Base-by-base conservation (phyloP, 2,888 invertebrate species). In the Amphipyra tragopoginis region DNA sequence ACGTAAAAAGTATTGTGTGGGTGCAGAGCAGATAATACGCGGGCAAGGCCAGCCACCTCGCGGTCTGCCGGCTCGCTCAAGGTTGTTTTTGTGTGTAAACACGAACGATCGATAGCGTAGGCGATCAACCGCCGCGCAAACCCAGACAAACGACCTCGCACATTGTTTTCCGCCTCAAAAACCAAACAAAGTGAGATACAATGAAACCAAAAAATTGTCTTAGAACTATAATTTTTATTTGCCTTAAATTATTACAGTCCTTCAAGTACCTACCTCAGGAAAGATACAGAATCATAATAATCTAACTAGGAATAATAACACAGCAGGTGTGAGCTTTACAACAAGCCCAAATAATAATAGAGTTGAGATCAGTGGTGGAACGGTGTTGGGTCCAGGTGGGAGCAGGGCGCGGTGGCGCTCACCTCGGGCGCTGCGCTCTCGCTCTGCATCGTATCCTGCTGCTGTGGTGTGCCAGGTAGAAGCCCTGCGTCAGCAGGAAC, bases 11-110 rank as follows among this genome's bases (percentile, higher is more conserved):
- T 62, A 61, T 68, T 64, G 66, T 59, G 62, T 59, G 69, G 74
- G 79, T 84, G 52, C 49, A 58, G 26, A 36, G 83, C 80, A 80
- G 81, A 80, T 78, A 66, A 81, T 76, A 60, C 49, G 42, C 60
- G 61, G 15, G 60, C 88, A 88, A 90, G 88, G 88, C 86, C 84
- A 85, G 80, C 84, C 67, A 87, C 86, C 87, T 85, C 83, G 81
- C 78, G 59, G 80, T 73, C 80, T 74, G 77, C 61, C 64, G 65
- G 58, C 36, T 45, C 29, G 51, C 66, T 64, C 94, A 94, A 94
- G 94, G 94, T 93, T 93, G 85, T 83, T 88, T 89, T 94, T 94
- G 94, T 94, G 88, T 94, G 86, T 93, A 94, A 94, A 93, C 93
- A 93, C 65, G 64, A 54, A 63, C 61, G 63, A 70, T 79, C 79